Evolutionary conservation across 1,140 invertebrate species (phyloP).

Genomic region (Trichonephila clavipes): DNA sequence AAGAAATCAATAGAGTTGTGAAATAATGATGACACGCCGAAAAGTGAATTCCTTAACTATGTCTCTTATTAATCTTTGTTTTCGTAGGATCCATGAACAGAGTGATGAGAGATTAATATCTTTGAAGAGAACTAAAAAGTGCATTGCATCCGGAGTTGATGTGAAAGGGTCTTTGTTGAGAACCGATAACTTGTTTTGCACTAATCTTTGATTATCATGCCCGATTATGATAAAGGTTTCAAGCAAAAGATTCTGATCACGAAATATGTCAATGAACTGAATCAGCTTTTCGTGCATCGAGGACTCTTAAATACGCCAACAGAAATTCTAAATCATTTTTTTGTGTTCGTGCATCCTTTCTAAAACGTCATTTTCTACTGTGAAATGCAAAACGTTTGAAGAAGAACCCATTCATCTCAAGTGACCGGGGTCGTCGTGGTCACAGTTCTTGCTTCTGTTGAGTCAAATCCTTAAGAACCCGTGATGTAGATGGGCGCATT

Average conservation of each 20-base stretch:
- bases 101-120: background rate
- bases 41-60: too few species aligned
- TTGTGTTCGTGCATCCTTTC: too few species aligned
- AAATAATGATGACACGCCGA: too few species aligned
- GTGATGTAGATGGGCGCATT: too few species aligned
- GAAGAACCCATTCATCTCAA: too few species aligned
- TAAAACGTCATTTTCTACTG: too few species aligned
- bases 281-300: background rate
- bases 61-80: background rate
- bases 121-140: background rate
- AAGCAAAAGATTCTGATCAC: constrained; percentile 10
- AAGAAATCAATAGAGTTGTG: too few species aligned
- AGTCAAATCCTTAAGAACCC: too few species aligned
- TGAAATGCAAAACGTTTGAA: too few species aligned
- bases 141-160: background rate
- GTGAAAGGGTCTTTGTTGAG: background rate
- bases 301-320: background rate
- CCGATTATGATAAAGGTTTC: background rate
- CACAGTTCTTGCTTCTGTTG: too few species aligned
- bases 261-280: constrained; percentile 13
- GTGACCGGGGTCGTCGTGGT: too few species aligned
- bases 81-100: background rate
- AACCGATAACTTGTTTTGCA: background rate
- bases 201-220: background rate
- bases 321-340: background rate